A percentile compares a stretch with the other conserved stretches of the same genome.
phyloP scores from a whole-genome alignment of 2,113 vertebrate species.

The Tylochromis polylepis region DNA sequence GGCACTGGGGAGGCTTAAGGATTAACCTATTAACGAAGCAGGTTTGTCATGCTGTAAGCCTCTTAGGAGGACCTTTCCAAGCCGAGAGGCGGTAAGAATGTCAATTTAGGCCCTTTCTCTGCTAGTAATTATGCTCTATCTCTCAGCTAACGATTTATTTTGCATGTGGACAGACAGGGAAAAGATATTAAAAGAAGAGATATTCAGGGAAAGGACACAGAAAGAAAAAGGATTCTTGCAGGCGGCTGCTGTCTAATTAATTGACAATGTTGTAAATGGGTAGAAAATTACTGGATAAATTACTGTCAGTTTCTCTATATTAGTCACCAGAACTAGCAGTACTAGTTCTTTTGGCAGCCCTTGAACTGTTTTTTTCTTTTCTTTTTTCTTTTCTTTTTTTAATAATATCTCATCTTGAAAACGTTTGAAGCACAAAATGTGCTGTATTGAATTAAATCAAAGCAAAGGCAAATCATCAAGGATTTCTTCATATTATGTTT shows the following conservation, averaged over 20 bases:
- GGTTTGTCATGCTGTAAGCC: constrained; percentile 61
- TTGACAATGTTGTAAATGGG: background rate
- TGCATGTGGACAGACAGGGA: constrained; percentile 8
- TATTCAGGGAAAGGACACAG: background rate
- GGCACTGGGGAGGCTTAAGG: constrained; percentile 31
- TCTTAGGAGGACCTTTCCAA: constrained; percentile 54
- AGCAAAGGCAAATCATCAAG: background rate
- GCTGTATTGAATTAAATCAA: background rate
- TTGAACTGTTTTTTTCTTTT: background rate
- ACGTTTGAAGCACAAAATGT: background rate
- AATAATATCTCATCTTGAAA: background rate
- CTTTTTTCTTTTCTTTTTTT: background rate
- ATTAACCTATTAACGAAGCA: constrained; percentile 56
- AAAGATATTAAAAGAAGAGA: constrained; percentile 4
- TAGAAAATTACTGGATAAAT: background rate
- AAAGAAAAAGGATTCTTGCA: background rate
- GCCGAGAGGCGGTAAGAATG: constrained; percentile 45
- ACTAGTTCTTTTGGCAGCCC: background rate
- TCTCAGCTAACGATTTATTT: constrained; percentile 35
- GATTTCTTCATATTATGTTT: background rate
- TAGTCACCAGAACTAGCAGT: background rate
- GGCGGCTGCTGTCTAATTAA: background rate
- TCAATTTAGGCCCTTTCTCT: constrained; percentile 58
- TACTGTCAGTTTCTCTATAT: background rate
- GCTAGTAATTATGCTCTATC: constrained; percentile 54